phyloP scores from a whole-genome alignment of 2,797 vertebrate species.

The Poecilia wingei region DNA sequence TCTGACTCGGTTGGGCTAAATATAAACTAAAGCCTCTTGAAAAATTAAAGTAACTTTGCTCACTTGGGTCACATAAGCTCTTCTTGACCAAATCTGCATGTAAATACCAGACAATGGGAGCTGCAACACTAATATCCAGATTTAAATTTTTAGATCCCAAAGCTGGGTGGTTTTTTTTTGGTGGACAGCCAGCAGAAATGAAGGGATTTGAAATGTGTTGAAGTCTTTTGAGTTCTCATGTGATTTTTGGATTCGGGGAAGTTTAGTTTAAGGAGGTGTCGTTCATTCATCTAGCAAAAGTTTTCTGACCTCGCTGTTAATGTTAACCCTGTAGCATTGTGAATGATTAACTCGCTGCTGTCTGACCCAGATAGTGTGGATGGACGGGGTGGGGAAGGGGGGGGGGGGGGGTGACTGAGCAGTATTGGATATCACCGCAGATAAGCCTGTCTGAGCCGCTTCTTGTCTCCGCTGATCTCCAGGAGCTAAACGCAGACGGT shows the following conservation, averaged over 20 bases:
- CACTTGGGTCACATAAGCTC: neutral
- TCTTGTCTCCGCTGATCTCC: conserved; percentile 37
- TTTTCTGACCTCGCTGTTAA: conserved; percentile 3
- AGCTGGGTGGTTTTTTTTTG: neutral
- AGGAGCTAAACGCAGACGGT: conserved; percentile 19
- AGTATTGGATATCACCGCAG: conserved; percentile 50
- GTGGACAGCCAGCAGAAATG: neutral
- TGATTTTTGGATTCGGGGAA: too few species aligned
- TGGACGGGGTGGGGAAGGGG: conserved; percentile 15
- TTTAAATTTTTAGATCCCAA: neutral
- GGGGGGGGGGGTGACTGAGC: conserved; percentile 9
- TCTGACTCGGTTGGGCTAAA: neutral
- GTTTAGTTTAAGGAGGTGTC: neutral
- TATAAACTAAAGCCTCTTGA: neutral
- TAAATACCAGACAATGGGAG: neutral
- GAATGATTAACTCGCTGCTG: conserved; percentile 34
- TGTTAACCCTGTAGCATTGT: conserved; percentile 20
- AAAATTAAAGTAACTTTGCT: neutral
- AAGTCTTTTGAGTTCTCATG: neutral
- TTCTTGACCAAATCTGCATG: neutral
- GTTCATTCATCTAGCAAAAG: neutral
- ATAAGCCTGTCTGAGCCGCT: conserved; percentile 71
- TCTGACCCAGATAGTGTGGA: conserved; percentile 49
- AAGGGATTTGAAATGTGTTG: neutral
- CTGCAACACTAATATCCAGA: neutral